These are phyloP conservation scores for Taeniopygia guttata DNA, from an alignment of 2,797 vertebrate genomes.

Conservation along the genomic window DNA sequence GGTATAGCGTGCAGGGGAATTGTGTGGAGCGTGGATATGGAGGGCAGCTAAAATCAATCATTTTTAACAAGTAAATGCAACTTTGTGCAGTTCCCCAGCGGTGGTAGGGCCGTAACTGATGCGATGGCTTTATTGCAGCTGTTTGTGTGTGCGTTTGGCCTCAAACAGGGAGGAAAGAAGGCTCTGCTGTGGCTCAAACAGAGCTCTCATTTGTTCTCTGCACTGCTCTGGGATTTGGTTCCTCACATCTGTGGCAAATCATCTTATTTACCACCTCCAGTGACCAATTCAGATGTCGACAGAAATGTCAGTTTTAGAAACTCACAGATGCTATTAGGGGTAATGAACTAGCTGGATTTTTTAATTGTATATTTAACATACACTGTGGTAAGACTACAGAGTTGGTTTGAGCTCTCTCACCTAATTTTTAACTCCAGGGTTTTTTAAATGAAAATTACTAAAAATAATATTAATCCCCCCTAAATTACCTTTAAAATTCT, in stretches of 20 bases:
- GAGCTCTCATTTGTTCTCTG: conserved; percentile 39
- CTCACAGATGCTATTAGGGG: neutral
- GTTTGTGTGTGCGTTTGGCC: conserved; percentile 39
- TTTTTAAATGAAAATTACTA: neutral
- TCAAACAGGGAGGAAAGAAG: neutral
- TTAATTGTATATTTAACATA: neutral
- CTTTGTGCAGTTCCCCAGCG: neutral
- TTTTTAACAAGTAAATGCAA: conserved; percentile 40
- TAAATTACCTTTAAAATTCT: neutral
- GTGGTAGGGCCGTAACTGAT: conserved; percentile 23
- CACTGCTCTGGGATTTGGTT: neutral
- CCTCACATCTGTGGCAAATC: conserved; percentile 52
- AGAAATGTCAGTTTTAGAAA: conserved; percentile 31
- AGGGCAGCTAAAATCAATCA: neutral
- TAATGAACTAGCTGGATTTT: neutral
- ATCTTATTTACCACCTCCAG: conserved; percentile 58
- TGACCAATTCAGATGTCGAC: conserved; percentile 39
- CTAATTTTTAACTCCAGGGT: neutral
- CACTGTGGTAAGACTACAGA: neutral
- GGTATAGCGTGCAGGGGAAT: neutral
- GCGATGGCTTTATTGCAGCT: conserved; percentile 42
- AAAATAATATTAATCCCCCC: neutral
- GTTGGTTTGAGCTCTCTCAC: neutral
- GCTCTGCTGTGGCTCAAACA: conserved; percentile 3
- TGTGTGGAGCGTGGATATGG: accelerated